Conservation (phyloP, 2,888 invertebrate species). For the Minunthozetes semirufus region DNA sequence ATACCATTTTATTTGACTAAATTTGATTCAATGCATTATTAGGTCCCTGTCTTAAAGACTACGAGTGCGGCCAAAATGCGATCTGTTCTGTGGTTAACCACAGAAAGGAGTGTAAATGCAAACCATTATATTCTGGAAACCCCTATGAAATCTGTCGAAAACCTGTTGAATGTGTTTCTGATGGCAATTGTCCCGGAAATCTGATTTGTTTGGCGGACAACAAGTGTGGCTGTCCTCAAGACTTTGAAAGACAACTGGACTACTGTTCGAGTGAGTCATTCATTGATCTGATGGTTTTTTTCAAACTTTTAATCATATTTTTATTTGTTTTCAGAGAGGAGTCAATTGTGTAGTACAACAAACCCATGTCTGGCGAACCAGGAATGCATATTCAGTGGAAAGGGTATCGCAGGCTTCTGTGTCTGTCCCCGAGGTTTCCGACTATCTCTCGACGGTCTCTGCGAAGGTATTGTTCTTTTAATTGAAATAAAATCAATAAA, state of each 20-base stretch:
- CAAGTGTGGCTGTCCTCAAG: slow-evolving; percentile 43
- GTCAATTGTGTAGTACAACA: slow-evolving; percentile 49
- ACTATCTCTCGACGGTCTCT: slow-evolving; percentile 41
- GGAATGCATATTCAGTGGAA: slow-evolving; percentile 80
- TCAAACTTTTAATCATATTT: not conserved
- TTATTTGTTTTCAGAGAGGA: slow-evolving; percentile 29
- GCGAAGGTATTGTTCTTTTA: slow-evolving; percentile 38
- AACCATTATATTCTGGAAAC: slow-evolving; percentile 69
- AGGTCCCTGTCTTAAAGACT: slow-evolving; percentile 64
- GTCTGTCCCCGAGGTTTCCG: slow-evolving; percentile 82
- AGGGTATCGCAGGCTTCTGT: slow-evolving; percentile 76
- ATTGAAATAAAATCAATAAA: slow-evolving; percentile 14
- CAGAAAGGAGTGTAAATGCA: slow-evolving; percentile 76
- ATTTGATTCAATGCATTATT: slow-evolving; percentile 47
- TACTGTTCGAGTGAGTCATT: slow-evolving; percentile 43
- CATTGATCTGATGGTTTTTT: not conserved
- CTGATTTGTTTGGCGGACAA: slow-evolving; percentile 42
- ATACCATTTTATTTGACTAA: not conserved
- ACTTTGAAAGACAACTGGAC: slow-evolving; percentile 42
- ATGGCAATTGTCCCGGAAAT: slow-evolving; percentile 44
- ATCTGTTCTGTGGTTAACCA: slow-evolving; percentile 60
- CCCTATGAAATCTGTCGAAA: slow-evolving; percentile 61
- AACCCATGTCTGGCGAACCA: slow-evolving; percentile 70
- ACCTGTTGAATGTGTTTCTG: slow-evolving; percentile 41
- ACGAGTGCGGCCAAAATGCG: slow-evolving; percentile 48